Percentiles rank a stretch among this genome's conserved stretches.
These are phyloP conservation scores for Pionites leucogaster DNA, from an alignment of 2,113 vertebrate species.

Conservation along the genomic window DNA sequence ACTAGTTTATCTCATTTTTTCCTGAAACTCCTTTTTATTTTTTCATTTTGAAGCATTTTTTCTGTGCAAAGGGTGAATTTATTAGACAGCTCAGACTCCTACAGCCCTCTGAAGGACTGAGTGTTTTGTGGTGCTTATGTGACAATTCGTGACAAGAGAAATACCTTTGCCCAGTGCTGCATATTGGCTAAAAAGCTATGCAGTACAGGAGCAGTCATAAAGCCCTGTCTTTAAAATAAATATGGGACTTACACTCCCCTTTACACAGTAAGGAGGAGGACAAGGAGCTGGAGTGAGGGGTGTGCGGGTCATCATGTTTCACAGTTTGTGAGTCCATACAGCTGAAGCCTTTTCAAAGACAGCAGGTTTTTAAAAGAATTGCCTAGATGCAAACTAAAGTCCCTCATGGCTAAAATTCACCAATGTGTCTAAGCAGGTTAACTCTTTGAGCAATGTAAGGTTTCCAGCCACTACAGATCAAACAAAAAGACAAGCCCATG, in stretches of 20 bases:
- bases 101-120: slow-evolving; percentile 10
- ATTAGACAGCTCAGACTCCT: slow-evolving; percentile 28
- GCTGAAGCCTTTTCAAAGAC: background rate
- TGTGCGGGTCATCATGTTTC: background rate
- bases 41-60: slow-evolving; percentile 58
- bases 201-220: background rate
- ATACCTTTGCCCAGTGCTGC: background rate
- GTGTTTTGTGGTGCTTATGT: background rate
- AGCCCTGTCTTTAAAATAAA: background rate
- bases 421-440: background rate
- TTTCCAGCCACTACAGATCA: background rate
- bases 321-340: background rate
- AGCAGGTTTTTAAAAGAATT: background rate
- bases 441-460: background rate
- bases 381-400: background rate
- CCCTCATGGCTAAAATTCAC: background rate
- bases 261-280: background rate
- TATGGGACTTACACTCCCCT: background rate
- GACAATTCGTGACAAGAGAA: slow-evolving; percentile 8
- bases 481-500: background rate
- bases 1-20: slow-evolving; percentile 69
- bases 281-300: background rate
- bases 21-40: slow-evolving; percentile 61
- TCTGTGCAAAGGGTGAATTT: slow-evolving; percentile 30
- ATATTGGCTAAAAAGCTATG: background rate